Evolutionary conservation across 2,888 invertebrate genomes (phyloP).

Genomic region (Schrankia costaestrigalis): DNA sequence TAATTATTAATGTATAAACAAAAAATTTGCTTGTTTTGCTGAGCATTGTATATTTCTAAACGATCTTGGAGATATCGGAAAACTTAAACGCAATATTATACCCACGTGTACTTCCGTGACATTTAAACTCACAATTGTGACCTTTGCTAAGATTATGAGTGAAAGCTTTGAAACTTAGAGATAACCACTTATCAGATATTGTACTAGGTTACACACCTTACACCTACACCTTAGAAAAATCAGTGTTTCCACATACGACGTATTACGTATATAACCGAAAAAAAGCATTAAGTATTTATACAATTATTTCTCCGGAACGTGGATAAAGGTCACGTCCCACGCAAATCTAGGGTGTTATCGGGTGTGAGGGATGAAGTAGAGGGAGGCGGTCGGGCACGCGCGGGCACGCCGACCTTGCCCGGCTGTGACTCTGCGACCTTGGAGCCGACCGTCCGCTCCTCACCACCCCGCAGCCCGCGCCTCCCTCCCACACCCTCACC

Average conservation of each 20-base stretch:
- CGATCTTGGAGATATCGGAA: no score
- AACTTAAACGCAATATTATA: no score
- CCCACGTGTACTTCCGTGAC: no score
- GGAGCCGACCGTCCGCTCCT: conserved; percentile 55
- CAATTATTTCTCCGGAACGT: conserved; percentile 74
- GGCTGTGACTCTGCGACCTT: conserved; percentile 80
- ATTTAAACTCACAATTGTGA: no score
- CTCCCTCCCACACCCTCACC: conserved; percentile 23
- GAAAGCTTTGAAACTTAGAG: no score
- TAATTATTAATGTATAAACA: no score
- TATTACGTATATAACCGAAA: conserved; percentile 48
- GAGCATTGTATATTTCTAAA: no score
- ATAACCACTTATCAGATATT: no score
- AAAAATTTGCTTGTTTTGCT: no score
- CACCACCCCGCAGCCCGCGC: conserved; percentile 27
- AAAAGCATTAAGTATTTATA: conserved; percentile 67
- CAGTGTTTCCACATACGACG: conserved; percentile 16
- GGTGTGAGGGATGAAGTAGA: conserved; percentile 50
- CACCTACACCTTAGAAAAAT: no score
- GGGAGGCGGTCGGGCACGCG: conserved; percentile 61
- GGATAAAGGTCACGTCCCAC: conserved; percentile 80
- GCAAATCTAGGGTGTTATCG: conserved; percentile 69
- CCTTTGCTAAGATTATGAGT: no score
- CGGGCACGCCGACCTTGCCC: conserved; percentile 79
- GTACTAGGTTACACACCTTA: no score